Conservation (phyloP, 1,140 invertebrate genomes). For the Stegodyphus dumicola region DNA sequence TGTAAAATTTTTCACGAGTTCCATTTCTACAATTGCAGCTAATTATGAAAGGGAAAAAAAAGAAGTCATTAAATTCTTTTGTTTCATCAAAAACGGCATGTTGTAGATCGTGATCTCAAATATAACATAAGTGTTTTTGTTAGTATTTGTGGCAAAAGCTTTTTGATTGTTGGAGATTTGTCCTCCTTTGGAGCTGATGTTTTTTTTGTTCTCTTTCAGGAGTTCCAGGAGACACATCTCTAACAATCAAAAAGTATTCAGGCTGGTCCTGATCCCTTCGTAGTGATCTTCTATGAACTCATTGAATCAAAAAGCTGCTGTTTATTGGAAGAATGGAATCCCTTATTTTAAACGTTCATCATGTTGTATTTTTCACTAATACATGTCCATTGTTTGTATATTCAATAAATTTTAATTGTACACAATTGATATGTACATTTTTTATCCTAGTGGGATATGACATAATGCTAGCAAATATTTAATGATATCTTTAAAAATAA, state of each 20-base stretch:
- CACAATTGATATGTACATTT: neutral
- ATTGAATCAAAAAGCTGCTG: neutral
- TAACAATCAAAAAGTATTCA: conserved; percentile 60
- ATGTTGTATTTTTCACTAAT: conserved; percentile 48
- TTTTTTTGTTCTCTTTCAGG: conserved; percentile 44
- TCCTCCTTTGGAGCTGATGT: conserved; percentile 35
- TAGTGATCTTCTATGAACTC: neutral
- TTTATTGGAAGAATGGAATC: neutral
- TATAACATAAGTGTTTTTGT: too few relatives aligned
- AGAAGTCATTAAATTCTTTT: too few relatives aligned
- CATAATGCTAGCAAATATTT: too few relatives aligned
- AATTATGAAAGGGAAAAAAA: too few relatives aligned
- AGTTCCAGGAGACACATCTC: conserved; percentile 54
- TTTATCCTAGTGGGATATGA: too few relatives aligned
- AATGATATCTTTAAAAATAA: too few relatives aligned
- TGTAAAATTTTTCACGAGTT: too few relatives aligned
- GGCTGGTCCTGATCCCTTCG: conserved; percentile 50
- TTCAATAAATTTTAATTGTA: conserved; percentile 47
- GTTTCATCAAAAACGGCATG: too few relatives aligned
- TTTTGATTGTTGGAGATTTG: conserved; percentile 57
- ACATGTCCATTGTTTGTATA: conserved; percentile 49
- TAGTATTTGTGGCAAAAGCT: neutral
- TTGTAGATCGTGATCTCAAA: too few relatives aligned
- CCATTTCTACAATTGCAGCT: too few relatives aligned
- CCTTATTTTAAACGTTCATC: conserved; percentile 19